These are phyloP conservation scores for Cryptoblepharus egeriae DNA, from an alignment of 2,797 vertebrate genomes.

Conservation along the genomic window DNA sequence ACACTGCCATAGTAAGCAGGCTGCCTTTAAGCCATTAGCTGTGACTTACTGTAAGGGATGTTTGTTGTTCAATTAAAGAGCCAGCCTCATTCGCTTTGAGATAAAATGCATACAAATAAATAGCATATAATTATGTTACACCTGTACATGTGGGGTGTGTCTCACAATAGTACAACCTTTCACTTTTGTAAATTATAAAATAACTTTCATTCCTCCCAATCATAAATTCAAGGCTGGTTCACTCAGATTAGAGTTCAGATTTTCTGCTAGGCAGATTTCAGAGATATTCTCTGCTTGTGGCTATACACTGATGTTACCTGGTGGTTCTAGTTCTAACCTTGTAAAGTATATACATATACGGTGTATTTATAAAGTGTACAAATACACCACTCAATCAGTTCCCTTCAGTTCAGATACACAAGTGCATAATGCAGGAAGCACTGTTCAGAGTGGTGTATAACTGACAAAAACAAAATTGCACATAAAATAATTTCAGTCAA, in stretches of 20 bases:
- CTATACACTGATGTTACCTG: neutral
- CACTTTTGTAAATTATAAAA: constrained; percentile 56
- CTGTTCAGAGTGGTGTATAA: neutral
- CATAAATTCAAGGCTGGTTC: constrained; percentile 43
- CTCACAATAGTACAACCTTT: constrained; percentile 47
- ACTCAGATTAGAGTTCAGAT: constrained; percentile 11
- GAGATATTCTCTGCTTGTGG: neutral
- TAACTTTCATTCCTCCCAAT: constrained; percentile 17
- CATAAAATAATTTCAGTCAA: neutral
- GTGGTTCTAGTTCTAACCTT: neutral
- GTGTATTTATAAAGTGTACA: no score
- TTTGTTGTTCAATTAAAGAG: no score
- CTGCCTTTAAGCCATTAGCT: no score
- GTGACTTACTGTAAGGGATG: no score
- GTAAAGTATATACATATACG: neutral
- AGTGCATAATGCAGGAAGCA: neutral
- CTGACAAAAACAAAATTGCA: neutral
- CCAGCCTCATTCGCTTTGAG: no score
- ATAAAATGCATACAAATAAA: no score
- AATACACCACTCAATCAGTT: neutral
- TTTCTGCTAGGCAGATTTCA: constrained; percentile 54
- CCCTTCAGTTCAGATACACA: neutral
- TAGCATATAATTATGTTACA: no score
- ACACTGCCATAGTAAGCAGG: no score
- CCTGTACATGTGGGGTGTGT: no score